Conservation (phyloP, 2,113 vertebrate species). For the Nothocercus julius region DNA sequence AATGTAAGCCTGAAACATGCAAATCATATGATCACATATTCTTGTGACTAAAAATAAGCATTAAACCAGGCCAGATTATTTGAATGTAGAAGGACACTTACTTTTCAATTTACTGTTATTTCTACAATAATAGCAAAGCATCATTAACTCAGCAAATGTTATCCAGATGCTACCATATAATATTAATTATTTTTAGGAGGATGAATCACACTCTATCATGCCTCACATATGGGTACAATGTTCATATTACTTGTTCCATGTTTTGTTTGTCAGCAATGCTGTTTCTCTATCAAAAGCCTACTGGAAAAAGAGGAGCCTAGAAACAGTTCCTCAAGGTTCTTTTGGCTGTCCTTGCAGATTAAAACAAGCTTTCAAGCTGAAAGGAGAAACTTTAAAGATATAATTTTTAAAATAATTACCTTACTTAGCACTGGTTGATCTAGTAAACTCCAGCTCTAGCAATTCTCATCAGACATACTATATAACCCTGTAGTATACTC, state of each 20-base stretch:
- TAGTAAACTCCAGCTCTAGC: neutral
- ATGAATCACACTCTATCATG: neutral
- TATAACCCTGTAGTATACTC: neutral
- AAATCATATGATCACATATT: neutral
- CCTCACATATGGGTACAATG: neutral
- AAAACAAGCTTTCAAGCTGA: neutral
- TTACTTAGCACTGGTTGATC: neutral
- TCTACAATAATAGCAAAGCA: neutral
- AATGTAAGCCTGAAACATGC: neutral
- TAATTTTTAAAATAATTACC: neutral
- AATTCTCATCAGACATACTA: neutral
- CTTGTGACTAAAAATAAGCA: conserved; percentile 5
- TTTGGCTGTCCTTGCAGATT: neutral
- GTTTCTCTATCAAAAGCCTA: neutral
- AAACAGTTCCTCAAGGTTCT: neutral
- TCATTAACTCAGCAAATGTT: conserved; percentile 25
- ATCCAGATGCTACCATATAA: conserved; percentile 20
- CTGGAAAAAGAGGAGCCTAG: neutral
- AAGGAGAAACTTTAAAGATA: neutral
- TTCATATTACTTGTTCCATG: neutral
- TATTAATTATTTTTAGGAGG: conserved; percentile 24
- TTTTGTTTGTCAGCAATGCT: neutral
- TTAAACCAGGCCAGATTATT: neutral
- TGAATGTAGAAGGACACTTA: neutral
- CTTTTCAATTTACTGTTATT: neutral